Evolutionary conservation across 2,888 invertebrate species (phyloP).

Genomic region (Ecliptopera silaceata): DNA sequence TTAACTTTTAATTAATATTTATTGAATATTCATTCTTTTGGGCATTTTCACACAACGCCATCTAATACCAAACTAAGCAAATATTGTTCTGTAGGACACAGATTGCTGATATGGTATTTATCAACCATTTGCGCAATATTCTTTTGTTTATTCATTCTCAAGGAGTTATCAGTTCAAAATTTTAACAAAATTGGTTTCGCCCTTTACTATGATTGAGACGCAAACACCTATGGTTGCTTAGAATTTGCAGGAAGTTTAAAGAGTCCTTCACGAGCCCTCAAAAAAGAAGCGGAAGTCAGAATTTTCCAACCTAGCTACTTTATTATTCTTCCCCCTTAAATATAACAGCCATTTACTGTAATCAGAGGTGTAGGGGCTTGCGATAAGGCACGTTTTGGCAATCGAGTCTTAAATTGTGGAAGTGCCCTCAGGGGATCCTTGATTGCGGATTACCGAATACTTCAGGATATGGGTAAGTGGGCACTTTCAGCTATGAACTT

Average conservation of each 20-base stretch:
- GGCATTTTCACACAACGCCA: too few species aligned
- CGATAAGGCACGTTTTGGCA: slow-evolving; percentile 63
- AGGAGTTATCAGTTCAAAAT: too few species aligned
- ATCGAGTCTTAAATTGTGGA: slow-evolving; percentile 48
- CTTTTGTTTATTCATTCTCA: too few species aligned
- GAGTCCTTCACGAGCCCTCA: neutral
- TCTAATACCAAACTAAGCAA: too few species aligned
- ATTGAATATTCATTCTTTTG: too few species aligned
- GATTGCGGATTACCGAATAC: slow-evolving; percentile 35
- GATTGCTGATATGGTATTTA: too few species aligned
- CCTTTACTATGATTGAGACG: too few species aligned
- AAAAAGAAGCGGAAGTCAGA: slow-evolving; percentile 13
- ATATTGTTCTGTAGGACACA: too few species aligned
- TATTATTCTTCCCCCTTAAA: slow-evolving; percentile 31
- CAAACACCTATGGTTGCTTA: too few species aligned
- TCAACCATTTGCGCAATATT: too few species aligned
- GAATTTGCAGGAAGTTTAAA: neutral
- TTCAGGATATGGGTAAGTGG: slow-evolving; percentile 25
- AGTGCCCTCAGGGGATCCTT: slow-evolving; percentile 38
- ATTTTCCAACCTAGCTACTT: neutral
- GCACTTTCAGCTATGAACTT: neutral
- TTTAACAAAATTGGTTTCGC: too few species aligned
- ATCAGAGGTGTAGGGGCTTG: slow-evolving; percentile 45
- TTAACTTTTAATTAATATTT: too few species aligned
- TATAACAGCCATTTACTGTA: slow-evolving; percentile 48